Conservation (phyloP, 2,113 vertebrate genomes). For the Psephotus haematonotus region DNA sequence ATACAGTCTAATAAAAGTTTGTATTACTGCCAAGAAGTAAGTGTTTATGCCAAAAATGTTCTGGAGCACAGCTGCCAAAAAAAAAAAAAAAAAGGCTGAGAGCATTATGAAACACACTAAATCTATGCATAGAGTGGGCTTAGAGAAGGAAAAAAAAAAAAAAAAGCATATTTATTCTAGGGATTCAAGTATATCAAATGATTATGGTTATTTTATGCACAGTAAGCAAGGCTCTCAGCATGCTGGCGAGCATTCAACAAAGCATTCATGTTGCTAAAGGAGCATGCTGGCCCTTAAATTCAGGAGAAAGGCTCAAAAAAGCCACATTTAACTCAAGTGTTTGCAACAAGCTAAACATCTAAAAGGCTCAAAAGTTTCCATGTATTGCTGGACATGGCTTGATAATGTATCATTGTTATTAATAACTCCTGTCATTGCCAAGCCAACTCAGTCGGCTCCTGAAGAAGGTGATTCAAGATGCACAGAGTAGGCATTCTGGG, state of each 20-base stretch:
- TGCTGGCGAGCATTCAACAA: neutral
- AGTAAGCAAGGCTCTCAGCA: neutral
- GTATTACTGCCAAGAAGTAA: slow-evolving; percentile 17
- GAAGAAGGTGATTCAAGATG: neutral
- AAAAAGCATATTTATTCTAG: neutral
- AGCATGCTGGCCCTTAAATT: neutral
- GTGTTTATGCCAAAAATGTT: slow-evolving; percentile 20
- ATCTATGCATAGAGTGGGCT: neutral
- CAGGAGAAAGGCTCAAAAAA: neutral
- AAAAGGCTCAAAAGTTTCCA: neutral
- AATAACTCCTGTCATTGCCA: neutral
- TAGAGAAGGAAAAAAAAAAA: neutral
- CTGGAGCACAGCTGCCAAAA: neutral
- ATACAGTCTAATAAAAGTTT: slow-evolving; percentile 24
- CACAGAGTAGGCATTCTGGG: neutral
- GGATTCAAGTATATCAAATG: neutral
- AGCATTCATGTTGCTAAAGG: neutral
- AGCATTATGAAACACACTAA: slow-evolving; percentile 42
- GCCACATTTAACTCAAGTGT: neutral
- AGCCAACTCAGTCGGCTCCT: neutral
- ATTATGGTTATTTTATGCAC: neutral
- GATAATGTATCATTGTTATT: neutral
- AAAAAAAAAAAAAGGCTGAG: neutral
- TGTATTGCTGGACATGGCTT: neutral
- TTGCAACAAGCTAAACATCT: neutral